Percentiles rank a stretch among this genome's conserved stretches.
phyloP scores from a whole-genome alignment of 2,888 invertebrate genomes.

The Hoplodrina ambigua region DNA sequence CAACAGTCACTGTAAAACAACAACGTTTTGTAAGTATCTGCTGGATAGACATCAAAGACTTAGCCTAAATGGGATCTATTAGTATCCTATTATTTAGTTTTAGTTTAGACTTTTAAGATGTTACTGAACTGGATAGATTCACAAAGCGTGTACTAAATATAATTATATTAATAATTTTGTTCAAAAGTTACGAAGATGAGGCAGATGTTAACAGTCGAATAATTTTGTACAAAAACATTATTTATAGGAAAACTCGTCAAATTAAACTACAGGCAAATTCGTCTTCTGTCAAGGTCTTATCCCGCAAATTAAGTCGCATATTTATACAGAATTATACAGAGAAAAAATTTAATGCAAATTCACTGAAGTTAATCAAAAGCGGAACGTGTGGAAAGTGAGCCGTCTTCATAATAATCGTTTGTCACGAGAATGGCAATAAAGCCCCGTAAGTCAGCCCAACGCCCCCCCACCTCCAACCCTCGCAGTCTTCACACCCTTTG shows the following conservation, averaged over 20 bases:
- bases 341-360: conserved; percentile 61
- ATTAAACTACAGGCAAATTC: conserved; percentile 37
- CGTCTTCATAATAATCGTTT: conserved; percentile 78
- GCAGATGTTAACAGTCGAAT: conserved; percentile 12
- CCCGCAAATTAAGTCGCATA: conserved; percentile 40
- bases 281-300: conserved; percentile 8
- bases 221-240: conserved; percentile 11
- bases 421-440: conserved; percentile 77
- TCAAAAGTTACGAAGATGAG: neutral
- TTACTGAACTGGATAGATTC: neutral
- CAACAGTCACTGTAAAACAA: neutral
- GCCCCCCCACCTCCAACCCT: conserved; percentile 43
- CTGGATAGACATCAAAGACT: neutral
- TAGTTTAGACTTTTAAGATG: neutral
- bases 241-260: conserved; percentile 19
- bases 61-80: neutral
- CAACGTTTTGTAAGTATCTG: neutral
- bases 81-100: neutral
- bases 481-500: conserved; percentile 64
- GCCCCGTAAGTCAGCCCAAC: conserved; percentile 63
- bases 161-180: neutral
- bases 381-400: conserved; percentile 73
- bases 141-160: neutral
- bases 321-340: conserved; percentile 54
- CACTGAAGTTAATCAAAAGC: conserved; percentile 66